Conservation (phyloP, 2,797 vertebrate genomes). For the Lepilemur septentrionalis region DNA sequence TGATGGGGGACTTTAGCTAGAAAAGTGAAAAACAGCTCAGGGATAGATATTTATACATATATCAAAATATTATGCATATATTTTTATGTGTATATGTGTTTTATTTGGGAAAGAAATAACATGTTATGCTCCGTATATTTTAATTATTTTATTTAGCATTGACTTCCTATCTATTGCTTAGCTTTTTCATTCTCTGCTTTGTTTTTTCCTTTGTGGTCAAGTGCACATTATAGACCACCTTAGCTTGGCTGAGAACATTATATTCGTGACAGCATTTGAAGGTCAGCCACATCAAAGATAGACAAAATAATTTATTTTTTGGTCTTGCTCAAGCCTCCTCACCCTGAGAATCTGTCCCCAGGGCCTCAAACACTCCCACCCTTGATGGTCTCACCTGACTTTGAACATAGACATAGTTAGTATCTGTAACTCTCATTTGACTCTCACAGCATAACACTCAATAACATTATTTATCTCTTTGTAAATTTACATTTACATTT, state of each 20-base stretch:
- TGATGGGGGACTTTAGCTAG: not conserved
- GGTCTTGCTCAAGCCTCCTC: not conserved
- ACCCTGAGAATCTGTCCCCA: not conserved
- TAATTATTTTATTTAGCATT: not conserved
- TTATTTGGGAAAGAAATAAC: not conserved
- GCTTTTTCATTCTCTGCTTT: not conserved
- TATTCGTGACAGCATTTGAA: not conserved
- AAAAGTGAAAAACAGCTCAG: slow-evolving; percentile 10
- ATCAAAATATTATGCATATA: not conserved
- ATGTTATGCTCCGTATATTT: not conserved
- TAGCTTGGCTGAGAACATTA: not conserved
- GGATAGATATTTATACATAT: not conserved
- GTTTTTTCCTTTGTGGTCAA: slow-evolving; percentile 26
- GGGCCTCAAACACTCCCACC: not conserved
- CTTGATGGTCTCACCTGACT: not conserved
- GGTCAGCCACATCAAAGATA: slow-evolving; percentile 59
- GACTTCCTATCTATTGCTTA: not conserved
- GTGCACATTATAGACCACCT: not conserved
- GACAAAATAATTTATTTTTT: slow-evolving; percentile 6
- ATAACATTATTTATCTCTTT: not conserved
- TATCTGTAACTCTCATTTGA: slow-evolving; percentile 20
- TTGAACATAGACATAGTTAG: not conserved
- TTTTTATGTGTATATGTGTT: not conserved
- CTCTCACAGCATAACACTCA: not conserved
- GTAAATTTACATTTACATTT: not conserved